A percentile compares a stretch with the other conserved stretches of the same genome.
phyloP scores from a whole-genome alignment of 1,140 invertebrate genomes.

The Oscheius sp. region DNA sequence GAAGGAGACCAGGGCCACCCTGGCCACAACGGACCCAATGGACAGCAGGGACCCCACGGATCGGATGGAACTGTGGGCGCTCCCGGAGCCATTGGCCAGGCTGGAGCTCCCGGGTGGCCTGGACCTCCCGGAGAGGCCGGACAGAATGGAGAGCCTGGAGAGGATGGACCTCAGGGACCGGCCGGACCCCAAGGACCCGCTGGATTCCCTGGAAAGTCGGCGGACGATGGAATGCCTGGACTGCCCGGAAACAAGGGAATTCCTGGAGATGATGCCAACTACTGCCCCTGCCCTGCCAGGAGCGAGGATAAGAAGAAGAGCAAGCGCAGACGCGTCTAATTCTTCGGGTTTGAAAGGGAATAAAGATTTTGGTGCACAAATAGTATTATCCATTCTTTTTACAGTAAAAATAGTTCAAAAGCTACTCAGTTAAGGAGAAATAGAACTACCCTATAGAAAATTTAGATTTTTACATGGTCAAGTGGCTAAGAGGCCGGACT shows the following conservation, averaged over 20 bases:
- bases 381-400: too few relatives aligned
- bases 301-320: background rate
- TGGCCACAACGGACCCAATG: constrained; percentile 6
- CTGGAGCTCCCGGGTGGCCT: constrained; percentile 16
- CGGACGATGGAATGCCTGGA: constrained; percentile 26
- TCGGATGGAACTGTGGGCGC: background rate
- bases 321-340: too few relatives aligned
- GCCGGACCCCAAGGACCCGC: constrained; percentile 20
- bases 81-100: constrained; percentile 17
- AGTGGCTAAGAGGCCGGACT: too few relatives aligned
- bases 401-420: too few relatives aligned
- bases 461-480: too few relatives aligned
- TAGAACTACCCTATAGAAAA: too few relatives aligned
- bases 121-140: constrained; percentile 32
- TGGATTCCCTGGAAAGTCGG: constrained; percentile 27
- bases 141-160: constrained; percentile 26
- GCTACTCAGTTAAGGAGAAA: too few relatives aligned
- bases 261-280: constrained; percentile 19
- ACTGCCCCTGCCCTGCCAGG: constrained; percentile 27
- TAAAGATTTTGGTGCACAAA: too few relatives aligned
- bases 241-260: constrained; percentile 12
- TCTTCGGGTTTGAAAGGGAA: too few relatives aligned
- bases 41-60: constrained; percentile 13
- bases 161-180: constrained; percentile 9
- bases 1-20: background rate